Conservation (phyloP, 2,113 vertebrate species). For the Chroicocephalus ridibundus region DNA sequence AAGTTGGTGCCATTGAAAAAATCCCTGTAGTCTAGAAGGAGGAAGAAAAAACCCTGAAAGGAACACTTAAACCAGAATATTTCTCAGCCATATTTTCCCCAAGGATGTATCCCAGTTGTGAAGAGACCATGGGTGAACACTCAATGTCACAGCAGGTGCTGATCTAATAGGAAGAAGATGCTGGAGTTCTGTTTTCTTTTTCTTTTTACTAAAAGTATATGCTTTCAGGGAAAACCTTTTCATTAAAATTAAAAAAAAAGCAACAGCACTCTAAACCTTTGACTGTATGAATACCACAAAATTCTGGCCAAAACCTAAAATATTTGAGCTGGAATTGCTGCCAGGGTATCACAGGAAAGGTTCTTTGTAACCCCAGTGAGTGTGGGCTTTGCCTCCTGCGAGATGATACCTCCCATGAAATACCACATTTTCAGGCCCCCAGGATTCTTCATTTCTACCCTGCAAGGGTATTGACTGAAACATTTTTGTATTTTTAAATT, state of each 20-base stretch:
- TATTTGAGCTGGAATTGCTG: constrained; percentile 5
- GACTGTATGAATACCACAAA: not conserved
- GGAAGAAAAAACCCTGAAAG: not conserved
- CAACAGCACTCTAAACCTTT: not conserved
- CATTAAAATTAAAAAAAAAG: not conserved
- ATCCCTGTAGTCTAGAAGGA: not conserved
- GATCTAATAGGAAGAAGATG: not conserved
- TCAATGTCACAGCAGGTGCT: not conserved
- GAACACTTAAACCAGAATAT: not conserved
- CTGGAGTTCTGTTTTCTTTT: not conserved
- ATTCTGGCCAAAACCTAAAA: constrained; percentile 19
- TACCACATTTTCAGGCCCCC: not conserved
- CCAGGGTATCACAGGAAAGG: not conserved
- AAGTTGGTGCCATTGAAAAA: not conserved
- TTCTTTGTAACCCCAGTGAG: not conserved
- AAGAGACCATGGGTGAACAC: not conserved
- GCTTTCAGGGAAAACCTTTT: not conserved
- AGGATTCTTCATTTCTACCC: not conserved
- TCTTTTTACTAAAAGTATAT: not conserved
- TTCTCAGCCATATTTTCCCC: not conserved
- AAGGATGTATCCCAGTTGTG: not conserved
- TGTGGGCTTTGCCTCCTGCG: not conserved
- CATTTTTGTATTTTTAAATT: not conserved
- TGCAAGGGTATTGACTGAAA: not conserved
- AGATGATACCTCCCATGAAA: not conserved